Evolutionary conservation across 1,140 invertebrate species (phyloP), one percentile per base, ranked within the genome.

Genomic region (Dinothrombium tinctorium): DNA sequence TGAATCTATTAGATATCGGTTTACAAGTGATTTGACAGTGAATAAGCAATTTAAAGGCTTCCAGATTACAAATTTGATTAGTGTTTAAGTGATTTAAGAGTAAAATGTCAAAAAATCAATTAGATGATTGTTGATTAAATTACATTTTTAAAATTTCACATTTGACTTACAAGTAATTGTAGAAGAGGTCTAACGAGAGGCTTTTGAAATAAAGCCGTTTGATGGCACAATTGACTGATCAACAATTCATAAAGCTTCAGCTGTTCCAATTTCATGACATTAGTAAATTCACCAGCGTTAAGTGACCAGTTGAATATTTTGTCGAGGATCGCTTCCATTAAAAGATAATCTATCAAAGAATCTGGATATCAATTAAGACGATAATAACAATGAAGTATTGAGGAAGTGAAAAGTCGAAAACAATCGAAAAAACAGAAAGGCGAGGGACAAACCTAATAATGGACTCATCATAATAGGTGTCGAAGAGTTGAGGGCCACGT

Each of bases 181-280:
- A n/a, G n/a, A n/a, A n/a, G n/a, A n/a, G n/a, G n/a, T n/a, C n/a
- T n/a, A n/a, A n/a, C n/a, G n/a, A n/a, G n/a, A n/a, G n/a, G n/a
- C n/a, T n/a, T n/a, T n/a, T n/a, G n/a, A n/a, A n/a, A n/a, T n/a
- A n/a, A n/a, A n/a, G n/a, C n/a, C n/a, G n/a, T n/a, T n/a, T n/a
- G n/a, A n/a, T n/a, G n/a, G n/a, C n/a, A n/a, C n/a, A n/a, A 31
- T 51, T 76, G 70, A 42, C 68, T 77, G 33, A 83, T 67, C 42
- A 83, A 57, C 46, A 73, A 62, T 55, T 82, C 76, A 56, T 76
- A 82, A 32, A 81, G 60, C 56, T 81, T 76, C 22, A 82, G 56
- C 59, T 79, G 77, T 57, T 90, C 75, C 51, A 80, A 62, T 50
- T 74, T 68, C 24, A 89, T 68, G 25, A 73, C 71, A 61, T 80